Base-by-base conservation (phyloP, 2,888 invertebrate genomes). In the Hypolimnas misippus region DNA sequence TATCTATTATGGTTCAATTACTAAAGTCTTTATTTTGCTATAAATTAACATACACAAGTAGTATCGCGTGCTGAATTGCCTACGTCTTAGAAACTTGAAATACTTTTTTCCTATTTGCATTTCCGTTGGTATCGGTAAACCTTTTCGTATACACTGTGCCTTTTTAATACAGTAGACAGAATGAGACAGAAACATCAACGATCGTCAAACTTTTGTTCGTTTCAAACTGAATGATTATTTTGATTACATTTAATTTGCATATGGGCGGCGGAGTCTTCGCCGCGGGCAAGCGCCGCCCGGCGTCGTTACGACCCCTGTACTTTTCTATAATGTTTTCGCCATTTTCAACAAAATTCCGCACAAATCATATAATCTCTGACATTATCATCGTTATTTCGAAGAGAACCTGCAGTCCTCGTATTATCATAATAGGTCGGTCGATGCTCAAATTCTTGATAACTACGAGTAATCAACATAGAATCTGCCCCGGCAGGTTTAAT, bases 211-310 rank as follows among this genome's bases (percentile, higher is more conserved):
- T 81, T 81, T 76, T 77, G 77, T 78, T 77, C 73, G 78, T 76
- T 68, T 76, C 81, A 78, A 74, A 83, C 79, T 74, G 86, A 90
- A 91, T 91, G 85, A 89, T 91, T 92, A 90, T 91, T 92, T 92
- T 92, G 92, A 92, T 92, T 92, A 87, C 87, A 82, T 88, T 91
- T 90, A 91, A 92, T 92, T 92, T 92, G 92, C 91, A 92, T 92
- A 91, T 82, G 82, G 83, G 79, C 83, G 81, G 81, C 75, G 83
- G 78, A 79, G 76, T 76, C 75, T 72, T 73, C 75, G 86, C 88
- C 87, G 73, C 78, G 76, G 87, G 84, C 82, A 68, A 70, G 75
- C 79, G 78, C 84, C 84, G 84, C 77, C 77, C 81, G 73, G 75
- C 86, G 81, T 82, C 83, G 83, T 84, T 83, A 83, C 87, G 80